A percentile compares a stretch with the other conserved stretches of the same genome.
phyloP scores from a whole-genome alignment of 2,113 vertebrate species.

The Nyctibius bracteatus region DNA sequence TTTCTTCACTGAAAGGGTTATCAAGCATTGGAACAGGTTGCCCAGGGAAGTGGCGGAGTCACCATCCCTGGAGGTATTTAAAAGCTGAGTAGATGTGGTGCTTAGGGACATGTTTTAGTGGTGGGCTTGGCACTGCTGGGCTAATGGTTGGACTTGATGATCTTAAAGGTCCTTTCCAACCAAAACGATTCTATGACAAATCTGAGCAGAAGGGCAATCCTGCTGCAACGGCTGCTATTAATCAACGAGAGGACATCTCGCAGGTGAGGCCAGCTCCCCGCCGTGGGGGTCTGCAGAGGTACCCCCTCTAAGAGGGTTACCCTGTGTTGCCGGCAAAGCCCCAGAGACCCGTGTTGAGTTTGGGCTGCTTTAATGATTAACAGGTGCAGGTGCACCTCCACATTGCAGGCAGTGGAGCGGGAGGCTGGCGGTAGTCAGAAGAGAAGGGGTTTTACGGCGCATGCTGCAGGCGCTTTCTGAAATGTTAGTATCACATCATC shows the following conservation, averaged over 20 bases:
- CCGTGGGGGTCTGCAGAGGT: neutral
- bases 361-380: neutral
- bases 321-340: neutral
- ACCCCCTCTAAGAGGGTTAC: neutral
- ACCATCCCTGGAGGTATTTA: too few relatives aligned
- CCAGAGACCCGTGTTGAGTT: neutral
- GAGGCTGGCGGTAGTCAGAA: neutral
- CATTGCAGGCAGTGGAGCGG: neutral
- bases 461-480: neutral
- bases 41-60: too few relatives aligned
- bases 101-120: too few relatives aligned
- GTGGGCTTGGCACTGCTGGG: too few relatives aligned
- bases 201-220: neutral
- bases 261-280: neutral
- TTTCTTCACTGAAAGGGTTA: too few relatives aligned
- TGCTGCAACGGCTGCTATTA: neutral
- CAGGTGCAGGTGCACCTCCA: neutral
- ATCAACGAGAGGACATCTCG: fast-evolving
- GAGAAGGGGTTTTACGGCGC: neutral
- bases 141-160: too few relatives aligned
- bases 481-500: neutral
- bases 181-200: too few relatives aligned
- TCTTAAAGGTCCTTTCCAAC: too few relatives aligned
- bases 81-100: too few relatives aligned
- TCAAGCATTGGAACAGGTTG: too few relatives aligned